Base-by-base conservation (phyloP, 2,797 vertebrate species). In the Poecilia velifera region DNA sequence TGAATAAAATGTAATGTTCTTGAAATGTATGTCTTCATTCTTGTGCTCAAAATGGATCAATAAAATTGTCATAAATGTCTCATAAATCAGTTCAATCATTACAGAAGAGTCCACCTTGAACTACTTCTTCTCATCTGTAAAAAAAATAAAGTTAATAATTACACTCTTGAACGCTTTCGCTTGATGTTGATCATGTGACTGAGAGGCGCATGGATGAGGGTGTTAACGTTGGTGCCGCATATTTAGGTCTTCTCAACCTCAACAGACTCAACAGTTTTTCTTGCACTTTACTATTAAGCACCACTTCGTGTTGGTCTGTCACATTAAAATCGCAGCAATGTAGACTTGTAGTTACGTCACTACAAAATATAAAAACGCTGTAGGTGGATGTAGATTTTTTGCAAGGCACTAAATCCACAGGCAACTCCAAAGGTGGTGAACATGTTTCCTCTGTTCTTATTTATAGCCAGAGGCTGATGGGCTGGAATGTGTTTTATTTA, bases 1-100 rank as follows among this genome's bases (percentile, higher is more conserved):
- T 83, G 86, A 92, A 88, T 73, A 77, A 22, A 92, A 92, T 91
- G 84, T 86, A 88, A 83, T 82, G 0, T 76, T 79, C 75, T 41
- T 82, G 72, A 75, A 41, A 83, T 84, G 43, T 75, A 76, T 78
- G 86, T 90, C 84, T 82, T 84, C 74, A 74, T 59, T 89, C 88
- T 84, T 25, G 36, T 13, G 13, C 68, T 28, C 73, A 72, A 34
- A 73, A 9, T 62, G 12, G 22, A 1, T 74, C 46, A 46, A 81
- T 74, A 43, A 86, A 83, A 76, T 22, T 0, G 82, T 47, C 6
- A 76, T 81, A 76, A 83, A 86, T 64, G 6, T 3, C 4, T 76
- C 45, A 47, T 82, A 82, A 82, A 70, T 34, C 7, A 46, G 57
- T 62, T 39, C 20, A 13, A 13, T 41, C 10, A 43, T 12, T 4